Evolutionary conservation across 2,113 vertebrate genomes (phyloP).

Genomic region (Connochaetes taurinus): DNA sequence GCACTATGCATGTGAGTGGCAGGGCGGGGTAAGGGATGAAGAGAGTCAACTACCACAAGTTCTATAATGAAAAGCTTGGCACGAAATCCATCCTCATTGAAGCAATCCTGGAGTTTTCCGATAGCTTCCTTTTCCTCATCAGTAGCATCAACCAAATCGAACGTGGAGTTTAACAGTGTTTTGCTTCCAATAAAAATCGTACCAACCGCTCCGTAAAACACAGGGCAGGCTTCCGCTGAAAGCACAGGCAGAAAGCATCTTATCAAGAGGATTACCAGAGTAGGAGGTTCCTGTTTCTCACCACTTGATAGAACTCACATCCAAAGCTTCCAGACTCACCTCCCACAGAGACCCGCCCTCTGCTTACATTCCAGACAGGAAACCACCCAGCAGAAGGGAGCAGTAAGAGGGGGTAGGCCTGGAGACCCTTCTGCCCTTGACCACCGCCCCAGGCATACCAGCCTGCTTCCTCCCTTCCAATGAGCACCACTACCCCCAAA

Average conservation of each 20-base stretch:
- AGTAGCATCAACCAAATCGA: fast-evolving
- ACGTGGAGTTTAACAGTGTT: fast-evolving
- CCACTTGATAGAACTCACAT: neutral
- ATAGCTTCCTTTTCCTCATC: neutral
- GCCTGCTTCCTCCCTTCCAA: neutral
- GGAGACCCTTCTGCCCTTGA: neutral
- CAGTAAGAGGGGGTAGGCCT: neutral
- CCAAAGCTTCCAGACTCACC: neutral
- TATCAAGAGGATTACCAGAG: neutral
- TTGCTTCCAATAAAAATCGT: fast-evolving
- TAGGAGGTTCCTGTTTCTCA: neutral
- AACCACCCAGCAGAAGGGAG: neutral
- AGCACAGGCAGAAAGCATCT: neutral
- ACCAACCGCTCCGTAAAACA: neutral
- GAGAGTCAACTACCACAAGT: neutral
- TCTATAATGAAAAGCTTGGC: fast-evolving
- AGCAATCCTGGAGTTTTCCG: constrained; percentile 4
- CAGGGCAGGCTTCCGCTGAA: neutral
- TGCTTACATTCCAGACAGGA: neutral
- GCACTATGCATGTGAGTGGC: neutral
- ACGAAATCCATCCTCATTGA: fast-evolving
- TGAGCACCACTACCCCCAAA: neutral
- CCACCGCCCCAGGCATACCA: fast-evolving
- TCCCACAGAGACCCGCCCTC: neutral
- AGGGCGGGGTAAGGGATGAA: neutral